Evolutionary conservation across 2,888 invertebrate genomes (phyloP).

Genomic region (Polyploca ridens): DNA sequence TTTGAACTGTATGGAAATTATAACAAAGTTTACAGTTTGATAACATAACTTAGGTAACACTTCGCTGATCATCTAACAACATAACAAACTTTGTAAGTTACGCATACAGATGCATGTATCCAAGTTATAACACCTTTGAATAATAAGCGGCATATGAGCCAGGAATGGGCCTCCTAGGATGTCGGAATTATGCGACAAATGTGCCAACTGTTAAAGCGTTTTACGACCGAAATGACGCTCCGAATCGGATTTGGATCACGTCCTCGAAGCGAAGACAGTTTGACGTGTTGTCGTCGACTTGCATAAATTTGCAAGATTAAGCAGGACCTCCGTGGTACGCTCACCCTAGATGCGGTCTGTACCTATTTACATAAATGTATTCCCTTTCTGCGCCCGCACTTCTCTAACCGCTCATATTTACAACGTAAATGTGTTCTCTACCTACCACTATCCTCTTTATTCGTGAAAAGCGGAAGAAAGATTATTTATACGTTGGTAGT

Average conservation of each 20-base stretch:
- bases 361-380: conserved; percentile 74
- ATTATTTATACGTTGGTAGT: background rate
- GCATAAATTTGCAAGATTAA: conserved; percentile 84
- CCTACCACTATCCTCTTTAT: background rate
- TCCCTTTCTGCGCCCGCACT: conserved; percentile 51
- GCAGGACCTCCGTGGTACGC: conserved; percentile 47
- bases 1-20: conserved; percentile 5
- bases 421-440: conserved; percentile 18
- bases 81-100: conserved; percentile 23
- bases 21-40: conserved; percentile 13
- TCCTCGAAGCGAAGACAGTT: conserved; percentile 74
- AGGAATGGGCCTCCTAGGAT: conserved; percentile 64
- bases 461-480: background rate
- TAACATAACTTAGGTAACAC: conserved; percentile 18
- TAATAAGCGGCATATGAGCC: conserved; percentile 60
- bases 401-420: conserved; percentile 42
- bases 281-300: conserved; percentile 79
- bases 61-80: conserved; percentile 17
- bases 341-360: conserved; percentile 57
- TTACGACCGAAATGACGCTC: conserved; percentile 76
- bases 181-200: conserved; percentile 75
- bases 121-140: conserved; percentile 62
- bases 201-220: conserved; percentile 78
- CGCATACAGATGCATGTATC: conserved; percentile 33
- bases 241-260: conserved; percentile 82